A percentile compares a stretch with the other conserved stretches of the same genome.
phyloP scores from a whole-genome alignment of 1,140 invertebrate species.

The Alviniconcha marisindica region DNA sequence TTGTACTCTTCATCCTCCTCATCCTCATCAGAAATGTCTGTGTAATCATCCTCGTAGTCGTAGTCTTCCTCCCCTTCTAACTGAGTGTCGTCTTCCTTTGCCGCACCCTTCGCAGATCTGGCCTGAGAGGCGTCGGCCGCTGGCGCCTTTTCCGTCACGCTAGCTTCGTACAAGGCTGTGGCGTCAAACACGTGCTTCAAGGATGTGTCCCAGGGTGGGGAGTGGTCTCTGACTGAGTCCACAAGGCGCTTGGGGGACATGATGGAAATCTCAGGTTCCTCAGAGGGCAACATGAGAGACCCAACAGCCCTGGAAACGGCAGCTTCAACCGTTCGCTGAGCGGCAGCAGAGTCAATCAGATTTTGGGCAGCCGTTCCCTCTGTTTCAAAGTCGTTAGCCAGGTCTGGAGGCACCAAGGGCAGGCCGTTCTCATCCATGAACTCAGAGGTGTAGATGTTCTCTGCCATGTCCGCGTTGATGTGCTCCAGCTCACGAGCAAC shows the following conservation, averaged over 20 bases:
- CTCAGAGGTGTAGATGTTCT: constrained; percentile 66
- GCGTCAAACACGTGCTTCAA: constrained; percentile 45
- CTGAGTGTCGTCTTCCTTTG: constrained; percentile 58
- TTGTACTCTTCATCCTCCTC: constrained; percentile 41
- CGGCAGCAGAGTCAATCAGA: constrained; percentile 28
- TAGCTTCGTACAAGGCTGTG: constrained; percentile 35
- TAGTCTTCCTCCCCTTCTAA: constrained; percentile 46
- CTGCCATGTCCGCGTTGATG: constrained; percentile 64
- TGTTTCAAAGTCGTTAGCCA: constrained; percentile 32
- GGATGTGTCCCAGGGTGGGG: constrained; percentile 12
- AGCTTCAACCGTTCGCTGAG: constrained; percentile 25
- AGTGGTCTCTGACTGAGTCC: neutral
- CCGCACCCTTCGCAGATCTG: constrained; percentile 26
- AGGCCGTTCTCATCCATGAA: constrained; percentile 51
- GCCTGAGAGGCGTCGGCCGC: constrained; percentile 21
- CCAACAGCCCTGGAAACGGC: constrained; percentile 39
- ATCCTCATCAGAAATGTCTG: constrained; percentile 39
- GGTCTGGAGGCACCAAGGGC: constrained; percentile 35
- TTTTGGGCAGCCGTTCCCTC: constrained; percentile 30
- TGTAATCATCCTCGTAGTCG: constrained; percentile 36
- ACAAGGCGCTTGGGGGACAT: constrained; percentile 9
- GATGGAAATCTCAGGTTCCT: neutral
- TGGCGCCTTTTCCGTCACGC: constrained; percentile 30
- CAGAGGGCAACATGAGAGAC: constrained; percentile 35
- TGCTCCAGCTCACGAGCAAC: constrained; percentile 62